Evolutionary conservation across 1,140 invertebrate genomes (phyloP), one percentile per base, ranked within the genome.

Genomic region (Formica exsecta): DNA sequence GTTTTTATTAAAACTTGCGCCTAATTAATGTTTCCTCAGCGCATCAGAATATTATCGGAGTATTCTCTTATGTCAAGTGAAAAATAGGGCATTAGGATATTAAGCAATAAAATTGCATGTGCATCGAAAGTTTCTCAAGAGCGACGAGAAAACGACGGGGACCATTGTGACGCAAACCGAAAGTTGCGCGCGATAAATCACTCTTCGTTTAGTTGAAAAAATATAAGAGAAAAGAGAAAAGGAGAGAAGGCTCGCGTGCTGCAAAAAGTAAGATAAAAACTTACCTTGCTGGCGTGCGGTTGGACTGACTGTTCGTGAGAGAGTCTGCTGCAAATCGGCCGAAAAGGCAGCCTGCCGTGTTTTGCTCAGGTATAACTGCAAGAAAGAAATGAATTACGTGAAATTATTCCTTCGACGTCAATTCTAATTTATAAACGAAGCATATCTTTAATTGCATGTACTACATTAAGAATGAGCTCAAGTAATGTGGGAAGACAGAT

Each of bases 301-400:
- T 88, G 92, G 84, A 89, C 91, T 91, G 86, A 92, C 92, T 87
- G 90, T 90, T 88, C 74, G 90, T 86, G 91, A 41, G 87, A 94
- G 87, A 91, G 92, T 86, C 87, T 85, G 87, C 74, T 90, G 92
- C 79, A 90, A 90, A 85, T 91, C 90, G 77, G 92, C 90, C 81
- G 89, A 86, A 73, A 94, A 88, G 74, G 76, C 86, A 70, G 88
- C 75, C 86, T 94, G 93, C 32, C 94, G 94, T 65, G 92, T 86
- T 93, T 94, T 95, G 91, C 92, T 95, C 90, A 95, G 92, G 86
- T 94, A 95, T 54, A 95, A 89, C 94, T 95, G 92, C n/a, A 87
- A 90, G 5, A 57, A 57, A 66, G 44, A 70, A 86, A 59, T 62
- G 79, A 74, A 83, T 80, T 80, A 79, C 36, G 75, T 54, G 36